These are phyloP conservation scores for Gymnodraco acuticeps DNA, from an alignment of 2,797 vertebrate species.

Conservation along the genomic window DNA sequence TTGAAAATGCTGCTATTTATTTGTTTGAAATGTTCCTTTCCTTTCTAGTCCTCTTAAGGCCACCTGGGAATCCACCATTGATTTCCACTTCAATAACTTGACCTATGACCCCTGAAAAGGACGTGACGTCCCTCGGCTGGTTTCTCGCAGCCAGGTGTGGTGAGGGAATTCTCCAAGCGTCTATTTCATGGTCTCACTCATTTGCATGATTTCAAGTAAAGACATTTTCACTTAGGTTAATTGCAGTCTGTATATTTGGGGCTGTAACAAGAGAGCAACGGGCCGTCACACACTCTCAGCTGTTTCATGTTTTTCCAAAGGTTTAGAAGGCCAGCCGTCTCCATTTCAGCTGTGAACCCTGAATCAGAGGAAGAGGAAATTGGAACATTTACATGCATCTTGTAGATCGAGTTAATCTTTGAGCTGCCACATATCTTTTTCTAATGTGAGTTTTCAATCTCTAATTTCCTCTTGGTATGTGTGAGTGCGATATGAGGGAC, in stretches of 20 bases:
- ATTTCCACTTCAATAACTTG: constrained; percentile 84
- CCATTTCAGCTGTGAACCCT: constrained; percentile 49
- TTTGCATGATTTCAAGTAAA: constrained; percentile 59
- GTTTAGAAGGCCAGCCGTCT: constrained; percentile 45
- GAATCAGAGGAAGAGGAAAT: constrained; percentile 47
- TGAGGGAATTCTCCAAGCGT: constrained; percentile 47
- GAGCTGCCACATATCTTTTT: constrained; percentile 14
- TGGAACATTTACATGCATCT: constrained; percentile 58
- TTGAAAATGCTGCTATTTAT: constrained; percentile 82
- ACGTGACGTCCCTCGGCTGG: constrained; percentile 60
- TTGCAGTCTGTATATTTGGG: constrained; percentile 42
- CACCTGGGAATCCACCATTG: constrained; percentile 73
- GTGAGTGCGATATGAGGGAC: constrained; percentile 23
- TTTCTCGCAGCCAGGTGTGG: constrained; percentile 59
- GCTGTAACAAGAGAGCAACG: constrained; percentile 37
- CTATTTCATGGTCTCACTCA: constrained; percentile 43
- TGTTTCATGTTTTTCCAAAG: constrained; percentile 47
- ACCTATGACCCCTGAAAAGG: constrained; percentile 74
- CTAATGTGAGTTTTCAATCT: constrained; percentile 18
- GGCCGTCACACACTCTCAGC: constrained; percentile 22
- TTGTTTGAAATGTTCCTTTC: constrained; percentile 81
- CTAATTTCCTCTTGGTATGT: constrained; percentile 32
- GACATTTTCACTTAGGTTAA: constrained; percentile 47
- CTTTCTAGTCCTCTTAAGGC: constrained; percentile 75
- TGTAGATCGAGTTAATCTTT: constrained; percentile 47